A percentile compares a stretch with the other conserved stretches of the same genome.
These are phyloP conservation scores for Gambusia yucatana DNA, from an alignment of 2,797 vertebrate species.

Conservation along the genomic window DNA sequence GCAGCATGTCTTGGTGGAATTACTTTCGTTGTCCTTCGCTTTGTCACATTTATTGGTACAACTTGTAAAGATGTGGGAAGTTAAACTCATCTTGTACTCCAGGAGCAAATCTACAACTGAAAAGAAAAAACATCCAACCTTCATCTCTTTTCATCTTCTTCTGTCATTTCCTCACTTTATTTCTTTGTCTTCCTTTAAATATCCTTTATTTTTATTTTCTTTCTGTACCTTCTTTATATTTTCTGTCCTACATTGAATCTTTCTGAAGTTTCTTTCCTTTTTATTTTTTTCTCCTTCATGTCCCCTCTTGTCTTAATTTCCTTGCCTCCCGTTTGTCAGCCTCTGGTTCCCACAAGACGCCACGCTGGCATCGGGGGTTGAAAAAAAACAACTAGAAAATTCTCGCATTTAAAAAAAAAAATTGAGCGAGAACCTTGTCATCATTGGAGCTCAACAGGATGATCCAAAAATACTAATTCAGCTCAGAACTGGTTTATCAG, in stretches of 20 bases:
- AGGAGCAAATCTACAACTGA: neutral
- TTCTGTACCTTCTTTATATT: neutral
- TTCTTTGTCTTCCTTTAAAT: neutral
- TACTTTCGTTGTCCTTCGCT: constrained; percentile 2
- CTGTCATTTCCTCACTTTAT: neutral
- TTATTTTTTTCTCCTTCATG: neutral
- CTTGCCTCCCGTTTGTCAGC: neutral
- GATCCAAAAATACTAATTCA: no score
- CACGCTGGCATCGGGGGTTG: no score
- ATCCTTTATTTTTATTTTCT: neutral
- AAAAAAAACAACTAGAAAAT: neutral
- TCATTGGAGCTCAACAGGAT: neutral
- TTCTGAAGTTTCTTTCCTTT: neutral
- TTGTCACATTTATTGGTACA: neutral
- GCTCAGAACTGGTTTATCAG: no score
- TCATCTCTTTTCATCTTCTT: neutral
- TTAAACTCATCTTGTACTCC: neutral
- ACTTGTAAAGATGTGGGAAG: neutral
- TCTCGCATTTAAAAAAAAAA: neutral
- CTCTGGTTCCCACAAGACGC: neutral
- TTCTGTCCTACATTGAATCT: neutral
- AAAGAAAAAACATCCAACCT: neutral
- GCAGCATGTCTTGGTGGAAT: constrained; percentile 43
- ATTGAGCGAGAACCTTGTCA: neutral
- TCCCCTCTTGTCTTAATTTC: neutral